Conservation (phyloP, 2,113 vertebrate genomes). For the Indicator indicator region DNA sequence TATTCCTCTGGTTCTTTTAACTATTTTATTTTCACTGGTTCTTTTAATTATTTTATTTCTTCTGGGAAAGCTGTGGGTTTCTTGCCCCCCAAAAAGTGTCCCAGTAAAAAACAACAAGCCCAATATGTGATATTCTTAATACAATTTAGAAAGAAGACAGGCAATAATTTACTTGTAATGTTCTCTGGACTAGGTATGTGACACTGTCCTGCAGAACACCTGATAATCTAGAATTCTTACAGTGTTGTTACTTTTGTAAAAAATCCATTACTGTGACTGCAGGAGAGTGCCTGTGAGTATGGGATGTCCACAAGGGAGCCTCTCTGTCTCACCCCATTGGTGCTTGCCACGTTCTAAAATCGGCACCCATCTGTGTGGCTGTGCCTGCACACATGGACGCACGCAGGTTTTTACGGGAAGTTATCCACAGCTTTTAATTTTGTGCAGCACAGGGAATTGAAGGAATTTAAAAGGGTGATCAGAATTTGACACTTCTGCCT, state of each 20-base stretch:
- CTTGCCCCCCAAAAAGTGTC: not conserved
- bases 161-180: not conserved
- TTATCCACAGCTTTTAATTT: conserved; percentile 26
- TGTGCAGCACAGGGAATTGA: conserved; percentile 16
- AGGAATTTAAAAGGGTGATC: conserved; percentile 42
- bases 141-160: not conserved
- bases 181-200: fast-evolving
- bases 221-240: fast-evolving
- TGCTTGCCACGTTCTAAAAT: not conserved
- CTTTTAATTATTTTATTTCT: not conserved
- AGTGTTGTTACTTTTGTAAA: not conserved
- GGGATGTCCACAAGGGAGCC: fast-evolving
- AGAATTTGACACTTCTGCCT: conserved; percentile 66
- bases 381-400: fast-evolving
- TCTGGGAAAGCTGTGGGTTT: not conserved
- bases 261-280: not conserved
- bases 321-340: not conserved
- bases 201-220: fast-evolving
- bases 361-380: fast-evolving
- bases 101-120: not conserved
- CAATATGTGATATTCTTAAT: not conserved
- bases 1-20: too few relatives aligned
- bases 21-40: too few relatives aligned
- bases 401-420: fast-evolving
- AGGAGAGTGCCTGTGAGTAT: fast-evolving